These are phyloP conservation scores for Epinephelus moara DNA, from an alignment of 2,113 vertebrate species.

Conservation along the genomic window DNA sequence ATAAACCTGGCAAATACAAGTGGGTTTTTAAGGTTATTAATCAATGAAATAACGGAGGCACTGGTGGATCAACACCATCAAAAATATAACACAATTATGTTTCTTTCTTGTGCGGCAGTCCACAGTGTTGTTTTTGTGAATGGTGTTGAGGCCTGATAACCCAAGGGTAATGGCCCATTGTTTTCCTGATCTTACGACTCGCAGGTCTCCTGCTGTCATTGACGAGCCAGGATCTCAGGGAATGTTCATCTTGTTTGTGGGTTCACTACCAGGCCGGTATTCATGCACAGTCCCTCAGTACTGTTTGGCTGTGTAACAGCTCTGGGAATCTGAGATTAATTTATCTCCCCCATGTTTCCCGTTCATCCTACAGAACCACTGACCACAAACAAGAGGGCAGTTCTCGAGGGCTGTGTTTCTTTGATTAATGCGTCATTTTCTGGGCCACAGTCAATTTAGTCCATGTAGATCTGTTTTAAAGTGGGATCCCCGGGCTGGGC, in stretches of 20 bases:
- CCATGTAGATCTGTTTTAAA: constrained; percentile 30
- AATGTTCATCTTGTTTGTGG: constrained; percentile 63
- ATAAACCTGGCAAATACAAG: constrained; percentile 42
- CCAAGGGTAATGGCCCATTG: constrained; percentile 72
- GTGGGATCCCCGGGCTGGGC: constrained; percentile 26
- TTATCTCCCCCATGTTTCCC: constrained; percentile 50
- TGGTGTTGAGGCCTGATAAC: constrained; percentile 64
- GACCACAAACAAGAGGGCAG: constrained; percentile 54
- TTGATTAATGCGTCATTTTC: constrained; percentile 70
- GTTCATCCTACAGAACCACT: constrained; percentile 38
- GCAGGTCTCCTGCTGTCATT: constrained; percentile 54
- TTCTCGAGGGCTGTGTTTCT: constrained; percentile 50
- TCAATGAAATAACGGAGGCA: constrained; percentile 42
- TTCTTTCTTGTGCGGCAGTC: constrained; percentile 33
- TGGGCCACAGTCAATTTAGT: constrained; percentile 43
- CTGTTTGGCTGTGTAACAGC: constrained; percentile 47
- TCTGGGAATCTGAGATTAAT: constrained; percentile 59
- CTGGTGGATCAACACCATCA: constrained; percentile 33
- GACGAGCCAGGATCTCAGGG: constrained; percentile 34
- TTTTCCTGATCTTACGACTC: constrained; percentile 60
- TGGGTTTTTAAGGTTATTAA: constrained; percentile 46
- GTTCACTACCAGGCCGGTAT: constrained; percentile 75
- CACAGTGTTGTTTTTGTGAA: constrained; percentile 64
- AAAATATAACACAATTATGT: constrained; percentile 39
- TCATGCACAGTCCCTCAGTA: constrained; percentile 48